phyloP scores from a whole-genome alignment of 2,888 invertebrate genomes.

The Papilio elwesi region DNA sequence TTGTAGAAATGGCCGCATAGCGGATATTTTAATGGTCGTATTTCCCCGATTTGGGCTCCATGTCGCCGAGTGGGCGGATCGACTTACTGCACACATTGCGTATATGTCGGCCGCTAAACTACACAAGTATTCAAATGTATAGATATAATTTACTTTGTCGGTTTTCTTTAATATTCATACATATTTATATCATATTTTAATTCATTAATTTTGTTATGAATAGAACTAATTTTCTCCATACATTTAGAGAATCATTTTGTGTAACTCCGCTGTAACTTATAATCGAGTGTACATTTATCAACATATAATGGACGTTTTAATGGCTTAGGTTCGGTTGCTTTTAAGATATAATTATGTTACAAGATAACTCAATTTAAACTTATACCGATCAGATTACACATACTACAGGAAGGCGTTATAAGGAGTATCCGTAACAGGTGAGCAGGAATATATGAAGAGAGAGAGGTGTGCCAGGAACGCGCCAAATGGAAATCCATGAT shows the following conservation, averaged over 20 bases:
- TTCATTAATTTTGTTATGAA: slow-evolving; percentile 3
- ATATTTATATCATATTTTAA: no score
- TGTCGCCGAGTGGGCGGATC: slow-evolving; percentile 17
- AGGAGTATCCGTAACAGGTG: no score
- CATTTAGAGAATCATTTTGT: slow-evolving; percentile 5
- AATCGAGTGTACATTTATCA: neutral
- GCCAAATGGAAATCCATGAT: no score
- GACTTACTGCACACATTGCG: neutral
- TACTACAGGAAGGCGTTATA: neutral
- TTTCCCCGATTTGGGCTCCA: slow-evolving; percentile 30
- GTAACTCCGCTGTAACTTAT: neutral
- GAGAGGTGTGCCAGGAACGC: no score
- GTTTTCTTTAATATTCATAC: no score
- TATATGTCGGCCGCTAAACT: neutral
- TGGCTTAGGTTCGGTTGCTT: neutral
- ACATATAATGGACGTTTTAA: neutral
- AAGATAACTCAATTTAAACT: neutral
- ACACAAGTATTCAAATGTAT: neutral
- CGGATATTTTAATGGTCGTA: slow-evolving; percentile 30
- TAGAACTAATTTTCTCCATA: neutral
- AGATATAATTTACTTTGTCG: neutral
- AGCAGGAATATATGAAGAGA: no score
- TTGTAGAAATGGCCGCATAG: slow-evolving; percentile 25
- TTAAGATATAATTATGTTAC: neutral
- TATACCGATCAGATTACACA: neutral